Evolutionary conservation across 1,140 invertebrate species (phyloP).

Genomic region (Coptotermes formosanus): DNA sequence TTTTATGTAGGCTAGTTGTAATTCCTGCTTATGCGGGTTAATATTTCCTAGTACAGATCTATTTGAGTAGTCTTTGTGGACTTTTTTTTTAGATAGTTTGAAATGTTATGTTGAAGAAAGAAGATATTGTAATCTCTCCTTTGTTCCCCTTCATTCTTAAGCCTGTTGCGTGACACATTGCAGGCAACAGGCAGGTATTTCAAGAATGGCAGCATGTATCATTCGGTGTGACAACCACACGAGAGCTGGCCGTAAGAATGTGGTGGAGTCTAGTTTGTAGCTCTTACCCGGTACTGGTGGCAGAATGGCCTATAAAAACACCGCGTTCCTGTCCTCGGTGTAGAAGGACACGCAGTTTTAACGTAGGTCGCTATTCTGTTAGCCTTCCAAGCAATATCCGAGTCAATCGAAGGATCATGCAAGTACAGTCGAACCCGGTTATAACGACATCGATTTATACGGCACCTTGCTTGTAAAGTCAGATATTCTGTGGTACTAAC

Average conservation of each 20-base stretch:
- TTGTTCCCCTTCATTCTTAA: slow-evolving; percentile 8
- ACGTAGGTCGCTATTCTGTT: neutral
- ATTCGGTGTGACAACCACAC: neutral
- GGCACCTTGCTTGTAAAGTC: too few species aligned
- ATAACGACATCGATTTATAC: too few species aligned
- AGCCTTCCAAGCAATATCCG: neutral
- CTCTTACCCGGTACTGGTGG: neutral
- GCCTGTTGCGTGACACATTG: neutral
- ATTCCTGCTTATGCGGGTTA: too few species aligned
- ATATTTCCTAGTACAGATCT: neutral
- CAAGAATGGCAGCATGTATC: neutral
- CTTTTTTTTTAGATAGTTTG: neutral
- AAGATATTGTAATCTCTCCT: slow-evolving; percentile 17
- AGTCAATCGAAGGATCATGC: too few species aligned
- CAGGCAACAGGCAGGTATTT: neutral
- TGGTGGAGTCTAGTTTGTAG: slow-evolving; percentile 15
- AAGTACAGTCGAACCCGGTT: too few species aligned
- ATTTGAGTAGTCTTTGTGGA: neutral
- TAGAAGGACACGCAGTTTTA: neutral
- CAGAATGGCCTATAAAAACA: slow-evolving; percentile 12
- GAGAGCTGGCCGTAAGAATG: neutral
- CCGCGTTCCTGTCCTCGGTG: neutral
- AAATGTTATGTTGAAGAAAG: neutral
- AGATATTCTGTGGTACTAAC: too few species aligned
- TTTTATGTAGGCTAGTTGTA: too few species aligned